Evolutionary conservation across 2,888 invertebrate genomes (phyloP).

Genomic region (Opisthograptis luteolata): DNA sequence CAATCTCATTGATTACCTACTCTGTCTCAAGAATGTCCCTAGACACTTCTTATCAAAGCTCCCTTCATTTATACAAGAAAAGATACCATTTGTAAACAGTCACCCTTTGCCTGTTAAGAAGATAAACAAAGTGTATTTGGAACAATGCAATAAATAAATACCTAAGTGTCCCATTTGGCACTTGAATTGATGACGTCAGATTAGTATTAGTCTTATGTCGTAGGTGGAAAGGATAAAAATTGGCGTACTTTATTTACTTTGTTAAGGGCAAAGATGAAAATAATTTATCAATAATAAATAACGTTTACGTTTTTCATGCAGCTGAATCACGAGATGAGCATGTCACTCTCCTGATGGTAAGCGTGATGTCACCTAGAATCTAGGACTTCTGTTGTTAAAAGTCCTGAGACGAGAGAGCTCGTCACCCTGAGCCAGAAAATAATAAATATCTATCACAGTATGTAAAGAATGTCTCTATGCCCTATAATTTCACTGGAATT

Average conservation of each 20-base stretch:
- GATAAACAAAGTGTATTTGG: conserved; percentile 17
- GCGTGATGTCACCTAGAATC: too few species aligned
- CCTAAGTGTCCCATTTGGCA: conserved; percentile 27
- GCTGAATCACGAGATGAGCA: too few species aligned
- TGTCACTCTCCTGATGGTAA: too few species aligned
- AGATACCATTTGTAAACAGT: conserved; percentile 11
- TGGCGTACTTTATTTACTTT: conserved; percentile 13
- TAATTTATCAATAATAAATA: too few species aligned
- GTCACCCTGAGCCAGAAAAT: too few species aligned
- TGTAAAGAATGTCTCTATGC: too few species aligned
- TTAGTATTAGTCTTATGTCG: conserved; percentile 24
- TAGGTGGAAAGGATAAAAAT: conserved; percentile 26
- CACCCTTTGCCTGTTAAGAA: conserved; percentile 8
- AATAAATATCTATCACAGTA: too few species aligned
- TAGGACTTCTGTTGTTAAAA: too few species aligned
- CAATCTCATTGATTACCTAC: too few species aligned
- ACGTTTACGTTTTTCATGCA: too few species aligned
- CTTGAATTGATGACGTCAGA: conserved; percentile 30
- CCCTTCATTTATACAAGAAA: not conserved
- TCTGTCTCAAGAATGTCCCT: not conserved
- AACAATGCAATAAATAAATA: conserved; percentile 31
- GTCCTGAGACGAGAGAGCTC: too few species aligned
- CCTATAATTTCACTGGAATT: too few species aligned
- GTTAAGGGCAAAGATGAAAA: conserved; percentile 1
- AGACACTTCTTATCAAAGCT: not conserved